Percentiles rank a stretch among this genome's conserved stretches.
These are phyloP conservation scores for Hemibagrus guttatus DNA, from an alignment of 2,797 vertebrate species.

Conservation along the genomic window DNA sequence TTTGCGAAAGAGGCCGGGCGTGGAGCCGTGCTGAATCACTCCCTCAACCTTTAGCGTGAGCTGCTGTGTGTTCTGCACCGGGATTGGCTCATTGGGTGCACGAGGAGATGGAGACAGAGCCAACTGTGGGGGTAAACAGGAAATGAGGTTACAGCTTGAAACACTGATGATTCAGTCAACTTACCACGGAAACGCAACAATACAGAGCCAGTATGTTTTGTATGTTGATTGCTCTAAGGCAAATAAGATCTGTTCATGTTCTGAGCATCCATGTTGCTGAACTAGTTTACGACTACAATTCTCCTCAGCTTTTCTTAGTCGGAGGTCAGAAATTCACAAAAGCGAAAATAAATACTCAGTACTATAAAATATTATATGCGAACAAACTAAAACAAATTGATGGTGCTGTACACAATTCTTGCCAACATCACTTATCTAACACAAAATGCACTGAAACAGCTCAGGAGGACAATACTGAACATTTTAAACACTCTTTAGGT, in stretches of 20 bases:
- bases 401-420: too few species aligned
- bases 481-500: too few species aligned
- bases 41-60: slow-evolving; percentile 95
- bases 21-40: slow-evolving; percentile 93
- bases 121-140: slow-evolving; percentile 74
- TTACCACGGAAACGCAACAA: not conserved
- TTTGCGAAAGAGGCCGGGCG: slow-evolving; percentile 93
- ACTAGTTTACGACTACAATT: not conserved
- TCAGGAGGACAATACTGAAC: too few species aligned
- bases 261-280: not conserved
- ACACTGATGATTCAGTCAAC: not conserved
- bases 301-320: too few species aligned
- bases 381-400: too few species aligned
- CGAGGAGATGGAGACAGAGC: slow-evolving; percentile 93
- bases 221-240: not conserved
- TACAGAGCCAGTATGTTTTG: not conserved
- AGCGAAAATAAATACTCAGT: too few species aligned
- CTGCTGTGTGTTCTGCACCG: slow-evolving; percentile 93
- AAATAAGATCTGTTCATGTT: too few species aligned
- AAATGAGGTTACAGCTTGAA: slow-evolving; percentile 2
- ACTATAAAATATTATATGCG: too few species aligned
- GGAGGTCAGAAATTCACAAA: too few species aligned
- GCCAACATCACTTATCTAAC: too few species aligned
- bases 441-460: too few species aligned
- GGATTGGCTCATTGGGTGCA: slow-evolving; percentile 90